phyloP scores from a whole-genome alignment of 2,113 vertebrate genomes.

The Piaya cayana region DNA sequence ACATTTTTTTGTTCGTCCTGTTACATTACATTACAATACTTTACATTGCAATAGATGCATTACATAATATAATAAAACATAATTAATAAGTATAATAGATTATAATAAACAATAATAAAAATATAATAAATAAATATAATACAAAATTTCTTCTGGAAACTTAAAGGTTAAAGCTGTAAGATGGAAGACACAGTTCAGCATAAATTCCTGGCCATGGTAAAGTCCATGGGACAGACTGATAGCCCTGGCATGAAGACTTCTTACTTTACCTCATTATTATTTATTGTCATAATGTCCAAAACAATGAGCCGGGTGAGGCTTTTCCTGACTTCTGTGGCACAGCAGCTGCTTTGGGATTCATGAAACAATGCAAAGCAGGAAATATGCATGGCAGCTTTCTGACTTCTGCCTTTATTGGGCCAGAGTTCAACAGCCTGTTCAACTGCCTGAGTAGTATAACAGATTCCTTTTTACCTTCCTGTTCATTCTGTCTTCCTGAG shows the following conservation, averaged over 20 bases:
- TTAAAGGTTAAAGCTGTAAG: not conserved
- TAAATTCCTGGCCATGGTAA: not conserved
- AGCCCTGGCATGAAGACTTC: not conserved
- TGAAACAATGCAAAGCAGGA: conserved; percentile 59
- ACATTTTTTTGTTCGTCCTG: not conserved
- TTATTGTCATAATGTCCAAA: conserved; percentile 28
- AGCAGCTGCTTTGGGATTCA: conserved; percentile 29
- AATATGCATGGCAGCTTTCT: conserved; percentile 18
- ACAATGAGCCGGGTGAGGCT: conserved; percentile 60
- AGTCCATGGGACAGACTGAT: not conserved
- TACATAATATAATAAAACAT: not conserved
- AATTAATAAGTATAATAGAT: not conserved
- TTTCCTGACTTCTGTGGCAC: conserved; percentile 52
- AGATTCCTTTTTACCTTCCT: conserved; percentile 36
- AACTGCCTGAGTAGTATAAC: conserved; percentile 9
- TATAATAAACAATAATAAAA: not conserved
- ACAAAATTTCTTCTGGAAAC: not conserved
- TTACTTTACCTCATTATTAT: conserved; percentile 52
- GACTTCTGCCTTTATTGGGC: not conserved
- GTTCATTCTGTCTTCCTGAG: conserved; percentile 2
- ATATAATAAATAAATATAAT: not conserved
- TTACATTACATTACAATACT: not conserved
- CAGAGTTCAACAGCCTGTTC: conserved; percentile 40
- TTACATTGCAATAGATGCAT: not conserved
- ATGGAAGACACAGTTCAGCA: not conserved